Evolutionary conservation across 2,888 invertebrate genomes (phyloP).

Genomic region (Malthinus seriepunctatus): DNA sequence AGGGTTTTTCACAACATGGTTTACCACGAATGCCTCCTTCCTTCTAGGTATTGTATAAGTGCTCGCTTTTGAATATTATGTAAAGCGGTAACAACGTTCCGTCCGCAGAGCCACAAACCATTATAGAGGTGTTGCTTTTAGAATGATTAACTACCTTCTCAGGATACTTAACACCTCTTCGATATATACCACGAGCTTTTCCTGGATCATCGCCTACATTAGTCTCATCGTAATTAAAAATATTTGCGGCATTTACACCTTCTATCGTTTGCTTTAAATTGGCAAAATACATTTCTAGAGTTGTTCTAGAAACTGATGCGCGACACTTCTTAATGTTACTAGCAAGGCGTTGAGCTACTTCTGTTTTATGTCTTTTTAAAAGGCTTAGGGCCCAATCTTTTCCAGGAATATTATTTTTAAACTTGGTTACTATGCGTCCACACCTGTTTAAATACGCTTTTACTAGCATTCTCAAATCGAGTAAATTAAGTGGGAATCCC

Average conservation of each 20-base stretch:
- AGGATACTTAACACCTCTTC: constrained; percentile 22
- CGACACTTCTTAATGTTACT: neutral
- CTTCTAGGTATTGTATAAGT: constrained; percentile 42
- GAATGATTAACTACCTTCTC: constrained; percentile 27
- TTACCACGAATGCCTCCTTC: constrained; percentile 34
- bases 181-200: constrained; percentile 12
- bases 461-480: neutral
- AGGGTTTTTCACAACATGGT: constrained; percentile 14
- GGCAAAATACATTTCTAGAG: constrained; percentile 15
- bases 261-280: constrained; percentile 23
- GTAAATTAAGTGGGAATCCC: neutral
- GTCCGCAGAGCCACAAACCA: constrained; percentile 35
- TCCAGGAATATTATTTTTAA: neutral
- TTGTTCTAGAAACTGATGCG: neutral
- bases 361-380: neutral
- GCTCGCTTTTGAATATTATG: neutral
- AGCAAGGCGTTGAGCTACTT: neutral
- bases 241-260: constrained; percentile 24
- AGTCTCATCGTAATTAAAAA: constrained; percentile 4
- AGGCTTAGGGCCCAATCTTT: neutral
- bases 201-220: constrained; percentile 8
- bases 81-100: neutral
- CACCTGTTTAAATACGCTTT: neutral
- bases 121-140: constrained; percentile 28
- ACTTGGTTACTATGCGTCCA: neutral